Percentiles rank a stretch among this genome's conserved stretches.
Conservation (phyloP, 2,797 vertebrate genomes). For the Masticophis lateralis region DNA sequence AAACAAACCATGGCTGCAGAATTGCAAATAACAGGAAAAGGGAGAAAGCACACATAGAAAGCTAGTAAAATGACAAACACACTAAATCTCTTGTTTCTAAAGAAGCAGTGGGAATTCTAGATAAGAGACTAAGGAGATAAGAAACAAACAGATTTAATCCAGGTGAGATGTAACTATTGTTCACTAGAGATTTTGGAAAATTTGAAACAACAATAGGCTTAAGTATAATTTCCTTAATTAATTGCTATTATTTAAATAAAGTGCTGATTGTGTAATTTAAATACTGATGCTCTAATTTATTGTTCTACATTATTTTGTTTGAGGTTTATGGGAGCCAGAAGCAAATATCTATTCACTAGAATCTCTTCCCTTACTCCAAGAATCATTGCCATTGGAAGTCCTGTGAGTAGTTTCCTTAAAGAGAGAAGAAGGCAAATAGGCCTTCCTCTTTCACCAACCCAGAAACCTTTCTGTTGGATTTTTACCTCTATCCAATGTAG, state of each 20-base stretch:
- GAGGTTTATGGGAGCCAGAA: background rate
- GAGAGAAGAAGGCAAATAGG: background rate
- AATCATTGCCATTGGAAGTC: background rate
- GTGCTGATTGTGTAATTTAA: background rate
- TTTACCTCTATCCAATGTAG: background rate
- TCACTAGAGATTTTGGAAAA: background rate
- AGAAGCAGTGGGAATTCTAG: background rate
- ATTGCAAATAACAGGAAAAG: background rate
- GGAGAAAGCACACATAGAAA: background rate
- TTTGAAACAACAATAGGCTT: background rate
- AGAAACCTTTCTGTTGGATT: background rate
- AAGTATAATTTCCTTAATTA: background rate
- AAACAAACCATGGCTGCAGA: background rate
- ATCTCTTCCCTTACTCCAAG: background rate
- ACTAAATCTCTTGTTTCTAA: background rate
- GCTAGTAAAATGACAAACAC: background rate
- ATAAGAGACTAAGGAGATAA: background rate
- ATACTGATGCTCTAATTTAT: background rate
- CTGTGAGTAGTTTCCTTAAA: background rate
- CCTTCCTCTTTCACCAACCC: background rate
- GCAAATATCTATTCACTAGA: background rate
- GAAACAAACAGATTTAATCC: background rate
- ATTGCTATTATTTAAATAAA: background rate
- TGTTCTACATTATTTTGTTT: background rate
- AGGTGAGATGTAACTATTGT: background rate